A percentile compares a stretch with the other conserved stretches of the same genome.
Evolutionary conservation across 2,113 vertebrate species (phyloP).

Genomic region (Pelecanoides urinatrix): DNA sequence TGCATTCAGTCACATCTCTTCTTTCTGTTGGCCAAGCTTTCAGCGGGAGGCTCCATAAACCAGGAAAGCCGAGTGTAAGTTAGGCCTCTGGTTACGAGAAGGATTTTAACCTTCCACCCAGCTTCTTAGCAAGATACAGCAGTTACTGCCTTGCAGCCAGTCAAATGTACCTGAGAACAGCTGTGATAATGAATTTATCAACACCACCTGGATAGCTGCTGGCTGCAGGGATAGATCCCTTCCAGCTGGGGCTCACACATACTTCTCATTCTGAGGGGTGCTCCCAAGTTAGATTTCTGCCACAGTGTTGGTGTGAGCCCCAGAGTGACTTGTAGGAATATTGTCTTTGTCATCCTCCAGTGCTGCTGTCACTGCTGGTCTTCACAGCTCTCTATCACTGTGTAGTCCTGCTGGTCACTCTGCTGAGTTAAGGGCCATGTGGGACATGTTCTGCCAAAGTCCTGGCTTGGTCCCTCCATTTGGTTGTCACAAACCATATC

Average conservation of each 20-base stretch:
- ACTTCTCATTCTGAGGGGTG: not conserved
- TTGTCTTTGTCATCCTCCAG: not conserved
- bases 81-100: not conserved
- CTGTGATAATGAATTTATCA: not conserved
- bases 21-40: not conserved
- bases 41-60: not conserved
- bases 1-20: not conserved
- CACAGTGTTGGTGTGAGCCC: fast-evolving
- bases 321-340: fast-evolving
- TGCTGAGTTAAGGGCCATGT: not conserved
- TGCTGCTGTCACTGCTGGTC: not conserved
- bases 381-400: not conserved
- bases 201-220: not conserved
- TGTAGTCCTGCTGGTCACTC: not conserved
- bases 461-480: not conserved
- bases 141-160: not conserved
- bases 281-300: not conserved
- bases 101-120: not conserved
- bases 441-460: not conserved
- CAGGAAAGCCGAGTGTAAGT: not conserved
- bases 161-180: not conserved
- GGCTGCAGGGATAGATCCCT: not conserved
- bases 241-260: not conserved
- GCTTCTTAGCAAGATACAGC: not conserved
- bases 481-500: not conserved